Evolutionary conservation across 2,888 invertebrate genomes (phyloP), one percentile per base, ranked within the genome.

Genomic region (Cataglyphis rosenhaueri): DNA sequence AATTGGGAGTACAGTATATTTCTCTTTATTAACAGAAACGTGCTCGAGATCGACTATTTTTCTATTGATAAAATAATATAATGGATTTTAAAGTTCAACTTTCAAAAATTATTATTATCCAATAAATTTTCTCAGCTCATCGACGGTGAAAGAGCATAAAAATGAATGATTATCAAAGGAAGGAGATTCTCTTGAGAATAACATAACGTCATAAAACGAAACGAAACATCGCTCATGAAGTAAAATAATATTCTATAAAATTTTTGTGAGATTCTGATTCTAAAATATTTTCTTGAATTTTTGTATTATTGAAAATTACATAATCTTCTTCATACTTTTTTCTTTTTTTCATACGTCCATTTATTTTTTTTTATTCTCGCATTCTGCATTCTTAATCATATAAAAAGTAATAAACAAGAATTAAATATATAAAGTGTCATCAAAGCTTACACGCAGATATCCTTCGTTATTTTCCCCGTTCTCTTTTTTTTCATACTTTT

Each of bases 381-480:
- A 21, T 52, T 38, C 25, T 21, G 12, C 6, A 41, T 29, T 48
- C 48, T 18, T 15, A 12, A 74, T 61, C 15, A n/a, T n/a, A 25
- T 32, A 32, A 21, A 74, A 74, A 32, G 18, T 18, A 18, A 4
- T 15, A 62, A 15, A n/a, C 1, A 32, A 18, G 25, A 21, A 32
- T 5, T 32, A 12, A 59, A n/a, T 35, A 12, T 15, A 38, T 32
- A 61, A 21, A 61, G 3, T 15, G 32, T 59, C 32, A 10, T 48
- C 12, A 41, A 15, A 29, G 21, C 15, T 18, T 44, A 86, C 85
- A 78, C 73, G 83, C 48, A 75, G 78, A 73, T 85, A 87, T 81
- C 70, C 85, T 86, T 87, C 73, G 84, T 73, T 84, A 90, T 87
- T 86, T 89, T 89, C 38, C 68, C 38, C 73, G 65, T 71, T 25